Evolutionary conservation across 2,888 invertebrate genomes (phyloP), one percentile per base, ranked within the genome.

Genomic region (Drosophila planitibia): DNA sequence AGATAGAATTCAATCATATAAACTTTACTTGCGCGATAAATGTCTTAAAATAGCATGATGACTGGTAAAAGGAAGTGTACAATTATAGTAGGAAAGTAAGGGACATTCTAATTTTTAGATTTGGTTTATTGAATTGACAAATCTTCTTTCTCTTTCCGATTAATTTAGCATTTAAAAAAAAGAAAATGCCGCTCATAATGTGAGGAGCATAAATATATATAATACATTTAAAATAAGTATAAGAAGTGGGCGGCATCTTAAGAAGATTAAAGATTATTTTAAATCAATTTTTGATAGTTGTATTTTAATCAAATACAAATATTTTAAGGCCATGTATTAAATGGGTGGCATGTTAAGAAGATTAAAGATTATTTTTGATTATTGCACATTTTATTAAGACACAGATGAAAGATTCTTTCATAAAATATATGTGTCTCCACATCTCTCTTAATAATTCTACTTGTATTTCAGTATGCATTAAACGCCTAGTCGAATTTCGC

Each of bases 1-100:
- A 7, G 3, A 37, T 25, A 2, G 54, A 67, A 71, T 76, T 54
- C 44, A 64, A 68, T 75, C 54, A 47, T 32, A 47, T 51, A 74
- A 58, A 30, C 19, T 61, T 35, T 30, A 33, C 32, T 53, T 16
- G 16, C 10, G 10, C 1, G 9, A 47, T 49, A 65, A 53, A 71
- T 53, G 58, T 58, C 41, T 49, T 30, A 62, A 25, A 49, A 55
- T 25, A 22, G 19, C 32, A 32, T 1, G 35, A 0, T 3, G 35
- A 22, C 12, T 33, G 10, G 16, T 37, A 35, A 16, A 16, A 9
- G 25, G 16, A 22, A 47, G 22, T 44, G 44, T 10, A 2, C 44
- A 22, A 22, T 22, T 41, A n/a, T 9, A 5, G 1, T 7, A 14
- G 12, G 5, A 14, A 14, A 39, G 1, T 44, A 16, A 7, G 2